A percentile compares a stretch with the other conserved stretches of the same genome.
Conservation (phyloP, 2,797 vertebrate species). For the Pristis pectinata region DNA sequence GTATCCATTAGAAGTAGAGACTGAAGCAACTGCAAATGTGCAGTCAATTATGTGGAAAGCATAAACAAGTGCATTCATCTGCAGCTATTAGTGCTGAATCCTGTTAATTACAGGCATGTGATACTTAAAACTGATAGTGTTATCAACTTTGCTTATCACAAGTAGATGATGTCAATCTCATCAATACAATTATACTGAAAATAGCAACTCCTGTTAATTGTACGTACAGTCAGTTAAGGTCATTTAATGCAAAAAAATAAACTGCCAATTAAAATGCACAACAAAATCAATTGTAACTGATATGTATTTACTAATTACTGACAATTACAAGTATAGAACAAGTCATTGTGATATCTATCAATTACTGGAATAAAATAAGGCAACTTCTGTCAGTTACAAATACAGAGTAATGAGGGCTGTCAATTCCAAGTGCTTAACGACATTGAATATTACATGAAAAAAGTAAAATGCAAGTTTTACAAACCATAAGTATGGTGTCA, state of each 20-base stretch:
- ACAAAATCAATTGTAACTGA: not conserved
- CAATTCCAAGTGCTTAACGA: not conserved
- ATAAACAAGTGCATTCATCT: not conserved
- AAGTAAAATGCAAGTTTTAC: not conserved
- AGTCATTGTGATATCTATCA: not conserved
- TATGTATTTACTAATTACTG: not conserved
- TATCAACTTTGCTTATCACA: not conserved
- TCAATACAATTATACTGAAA: not conserved
- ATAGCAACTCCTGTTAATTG: not conserved
- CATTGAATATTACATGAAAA: not conserved
- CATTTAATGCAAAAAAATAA: not conserved
- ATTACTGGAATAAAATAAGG: not conserved
- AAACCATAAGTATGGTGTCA: not conserved
- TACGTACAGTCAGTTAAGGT: not conserved
- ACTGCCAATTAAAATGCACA: conserved; percentile 4
- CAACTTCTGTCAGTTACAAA: not conserved
- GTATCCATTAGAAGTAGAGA: not conserved
- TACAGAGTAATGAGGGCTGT: not conserved
- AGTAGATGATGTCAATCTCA: not conserved
- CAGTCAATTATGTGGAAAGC: not conserved
- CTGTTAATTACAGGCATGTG: not conserved
- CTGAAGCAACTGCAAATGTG: not conserved
- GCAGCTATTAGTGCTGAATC: not conserved
- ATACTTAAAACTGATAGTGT: not conserved
- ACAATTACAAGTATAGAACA: not conserved